Evolutionary conservation across 2,113 vertebrate genomes (phyloP), one percentile per base, ranked within the genome.

Genomic region (Rutilus rutilus): DNA sequence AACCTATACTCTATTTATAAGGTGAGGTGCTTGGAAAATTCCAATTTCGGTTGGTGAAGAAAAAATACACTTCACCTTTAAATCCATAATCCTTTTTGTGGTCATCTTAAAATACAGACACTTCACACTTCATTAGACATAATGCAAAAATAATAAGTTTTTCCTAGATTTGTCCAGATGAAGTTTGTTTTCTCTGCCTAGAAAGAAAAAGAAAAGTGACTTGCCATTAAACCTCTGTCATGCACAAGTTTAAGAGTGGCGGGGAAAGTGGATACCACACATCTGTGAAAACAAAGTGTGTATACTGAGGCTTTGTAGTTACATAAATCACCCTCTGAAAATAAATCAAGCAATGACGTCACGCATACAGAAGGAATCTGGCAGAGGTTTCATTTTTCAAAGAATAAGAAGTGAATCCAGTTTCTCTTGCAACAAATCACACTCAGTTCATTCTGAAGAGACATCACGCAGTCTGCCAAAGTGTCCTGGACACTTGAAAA

Each of bases 241-340:
- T n/a, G 33, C 47, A 23, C 52, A 78, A 23, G 27, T 67, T 52
- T 19, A 64, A 39, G 36, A 30, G 5, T 21, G 27, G 50, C 5
- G 4, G 8, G 8, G 64, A 23, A 36, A 71, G 27, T 36, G 67
- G 27, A 60, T 73, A 39, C 73, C 60, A 64, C 79, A 82, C 85
- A 86, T 76, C 67, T 65, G 65, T 64, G 12, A 62, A 82, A 86
- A 86, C 59, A 82, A 62, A 39, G 59, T 25, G n/a, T 62, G 57
- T 52, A 30, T 45, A 60, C 36, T n/a, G 30, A 54, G 33, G 27
- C 50, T 25, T 23, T 59, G 25, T 11, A 57, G 67, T 62, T 60
- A 82, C 54, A 82, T 86, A 75, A 86, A 86, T 86, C 67, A 82
- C 6, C 30, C 78, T 62, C 54, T 81, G 14, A 60, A 82, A 86